phyloP scores from a whole-genome alignment of 2,888 invertebrate genomes.

The Megalurothrips usitatus region DNA sequence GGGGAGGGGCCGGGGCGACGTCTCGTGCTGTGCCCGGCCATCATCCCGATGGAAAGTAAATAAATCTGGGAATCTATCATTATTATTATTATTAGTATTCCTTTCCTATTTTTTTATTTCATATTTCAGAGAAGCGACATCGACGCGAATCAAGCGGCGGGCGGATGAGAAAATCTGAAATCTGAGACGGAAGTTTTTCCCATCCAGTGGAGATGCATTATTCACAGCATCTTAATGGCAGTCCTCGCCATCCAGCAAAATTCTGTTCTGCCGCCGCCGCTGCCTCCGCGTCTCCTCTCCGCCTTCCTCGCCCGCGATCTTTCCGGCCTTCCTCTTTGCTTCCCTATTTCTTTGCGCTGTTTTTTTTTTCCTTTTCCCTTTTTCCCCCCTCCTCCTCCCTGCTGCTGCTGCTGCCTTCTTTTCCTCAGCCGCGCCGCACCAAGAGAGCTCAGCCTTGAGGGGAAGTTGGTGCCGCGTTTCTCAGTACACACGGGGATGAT shows the following conservation, averaged over 20 bases:
- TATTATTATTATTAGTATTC: too few species aligned
- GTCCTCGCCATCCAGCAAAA: neutral
- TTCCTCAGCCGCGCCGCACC: too few species aligned
- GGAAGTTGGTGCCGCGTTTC: too few species aligned
- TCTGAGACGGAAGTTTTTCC: neutral
- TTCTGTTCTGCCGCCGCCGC: neutral
- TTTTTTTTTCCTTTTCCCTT: neutral
- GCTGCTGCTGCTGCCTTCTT: too few species aligned
- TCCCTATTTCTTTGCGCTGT: neutral
- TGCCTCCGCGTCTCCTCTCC: neutral
- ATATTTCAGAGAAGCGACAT: too few species aligned
- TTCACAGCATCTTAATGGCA: neutral
- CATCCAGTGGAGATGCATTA: neutral
- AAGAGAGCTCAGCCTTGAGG: too few species aligned
- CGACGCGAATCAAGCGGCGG: neutral
- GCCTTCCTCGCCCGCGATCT: neutral
- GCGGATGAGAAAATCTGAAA: neutral
- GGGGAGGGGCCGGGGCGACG: too few species aligned
- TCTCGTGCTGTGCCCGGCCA: too few species aligned
- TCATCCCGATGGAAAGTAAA: too few species aligned
- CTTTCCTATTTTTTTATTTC: neutral
- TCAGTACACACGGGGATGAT: too few species aligned
- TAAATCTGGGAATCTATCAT: too few species aligned
- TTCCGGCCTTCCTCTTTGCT: neutral
- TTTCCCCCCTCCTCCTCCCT: too few species aligned